Evolutionary conservation across 2,113 vertebrate species (phyloP), one percentile per base, ranked within the genome.

Genomic region (Sprattus sprattus): DNA sequence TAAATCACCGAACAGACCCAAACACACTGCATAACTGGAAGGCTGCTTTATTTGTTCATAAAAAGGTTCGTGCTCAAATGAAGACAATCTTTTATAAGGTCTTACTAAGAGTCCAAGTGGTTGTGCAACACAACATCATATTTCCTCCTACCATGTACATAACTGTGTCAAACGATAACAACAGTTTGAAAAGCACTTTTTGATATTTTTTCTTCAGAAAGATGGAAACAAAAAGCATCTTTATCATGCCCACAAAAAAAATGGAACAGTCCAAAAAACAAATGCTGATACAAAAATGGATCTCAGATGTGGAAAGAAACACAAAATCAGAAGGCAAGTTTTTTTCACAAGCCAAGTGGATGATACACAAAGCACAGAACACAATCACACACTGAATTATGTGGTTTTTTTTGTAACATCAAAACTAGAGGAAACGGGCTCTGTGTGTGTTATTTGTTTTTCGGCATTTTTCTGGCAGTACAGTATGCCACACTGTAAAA

Each of bases 21-120:
- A 85, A 91, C 88, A 92, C 90, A 57, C 25, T 85, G 82, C 86
- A 89, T 93, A 95, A 94, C 94, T 96, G 93, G 94, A 96, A 95
- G 95, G 95, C 94, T 95, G 95, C 95, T 96, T 96, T 96, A 96
- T 96, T 96, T 93, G 95, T 95, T 95, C 95, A 94, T 95, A 96
- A 96, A 96, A 95, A 93, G 92, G 94, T 90, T 95, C 94, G 94
- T 96, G 94, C 95, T 96, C 95, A 96, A 96, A 96, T 95, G 93
- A 95, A 96, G 95, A 95, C 95, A 96, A 95, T 95, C 94, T 94
- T 95, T 95, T 94, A 94, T 94, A 94, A 94, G 92, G 94, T 95
- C 92, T 93, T 94, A 93, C 93, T 94, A 94, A 95, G 92, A 95
- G 93, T 95, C 93, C 92, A 91, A 94, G 94, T 95, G 94, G 94